phyloP scores from a whole-genome alignment of 1,140 invertebrate species.

The Cryptotermes secundus region DNA sequence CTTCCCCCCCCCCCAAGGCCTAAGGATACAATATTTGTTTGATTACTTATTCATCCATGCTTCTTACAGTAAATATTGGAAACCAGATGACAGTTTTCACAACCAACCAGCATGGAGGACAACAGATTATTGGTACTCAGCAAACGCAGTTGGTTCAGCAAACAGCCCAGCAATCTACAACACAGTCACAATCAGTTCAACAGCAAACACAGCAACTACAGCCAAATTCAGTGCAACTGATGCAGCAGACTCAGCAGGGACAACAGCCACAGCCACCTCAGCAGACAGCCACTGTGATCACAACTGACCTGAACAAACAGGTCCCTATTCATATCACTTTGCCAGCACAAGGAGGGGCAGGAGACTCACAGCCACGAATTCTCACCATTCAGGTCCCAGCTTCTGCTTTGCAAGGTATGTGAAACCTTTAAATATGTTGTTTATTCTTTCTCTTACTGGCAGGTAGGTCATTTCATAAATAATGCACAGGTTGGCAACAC shows the following conservation, averaged over 20 bases:
- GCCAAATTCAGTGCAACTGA: constrained; percentile 33
- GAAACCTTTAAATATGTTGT: background rate
- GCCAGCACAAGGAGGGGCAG: constrained; percentile 66
- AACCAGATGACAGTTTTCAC: constrained; percentile 41
- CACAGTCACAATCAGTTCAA: constrained; percentile 41
- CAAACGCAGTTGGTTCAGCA: background rate
- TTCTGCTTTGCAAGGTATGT: constrained; percentile 70
- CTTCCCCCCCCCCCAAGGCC: too few species aligned
- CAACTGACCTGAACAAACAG: constrained; percentile 53
- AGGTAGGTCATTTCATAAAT: too few species aligned
- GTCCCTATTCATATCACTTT: constrained; percentile 62
- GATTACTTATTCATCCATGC: constrained; percentile 21
- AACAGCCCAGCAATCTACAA: constrained; percentile 30
- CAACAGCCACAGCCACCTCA: constrained; percentile 44
- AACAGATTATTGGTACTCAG: background rate
- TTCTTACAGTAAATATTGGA: constrained; percentile 41
- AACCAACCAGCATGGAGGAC: background rate
- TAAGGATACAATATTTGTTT: background rate
- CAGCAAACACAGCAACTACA: constrained; percentile 38
- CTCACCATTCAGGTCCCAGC: constrained; percentile 84
- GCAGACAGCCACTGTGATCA: constrained; percentile 36
- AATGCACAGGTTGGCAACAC: too few species aligned
- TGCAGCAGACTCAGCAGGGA: constrained; percentile 37
- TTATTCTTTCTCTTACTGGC: too few species aligned
- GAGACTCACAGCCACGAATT: constrained; percentile 62